Conservation (phyloP, 2,797 vertebrate species). For the Coracias cyanogaster region DNA sequence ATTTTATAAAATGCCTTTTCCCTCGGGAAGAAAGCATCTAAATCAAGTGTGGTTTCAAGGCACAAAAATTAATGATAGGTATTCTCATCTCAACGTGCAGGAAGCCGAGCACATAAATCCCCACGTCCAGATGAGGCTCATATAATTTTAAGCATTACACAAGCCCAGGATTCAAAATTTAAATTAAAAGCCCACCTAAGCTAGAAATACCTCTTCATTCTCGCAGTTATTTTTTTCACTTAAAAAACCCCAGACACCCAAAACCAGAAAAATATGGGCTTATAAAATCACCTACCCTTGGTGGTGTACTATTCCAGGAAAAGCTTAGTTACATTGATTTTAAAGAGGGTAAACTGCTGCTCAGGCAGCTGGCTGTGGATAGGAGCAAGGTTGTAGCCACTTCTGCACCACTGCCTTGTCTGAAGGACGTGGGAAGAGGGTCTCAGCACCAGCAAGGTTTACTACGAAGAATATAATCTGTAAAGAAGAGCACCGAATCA, state of each 20-base stretch:
- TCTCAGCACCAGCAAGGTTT: no score
- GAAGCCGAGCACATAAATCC: slow-evolving; percentile 9
- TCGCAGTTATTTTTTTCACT: background rate
- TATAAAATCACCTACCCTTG: background rate
- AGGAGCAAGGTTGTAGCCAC: background rate
- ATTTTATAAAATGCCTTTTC: slow-evolving; percentile 23
- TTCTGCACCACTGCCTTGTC: background rate
- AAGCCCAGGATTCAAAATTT: background rate
- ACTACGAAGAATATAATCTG: no score
- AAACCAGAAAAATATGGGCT: rapidly evolving
- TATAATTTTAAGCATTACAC: background rate
- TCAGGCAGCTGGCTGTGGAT: background rate
- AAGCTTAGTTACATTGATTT: background rate
- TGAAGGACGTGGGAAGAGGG: background rate
- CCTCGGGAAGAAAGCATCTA: slow-evolving; percentile 33
- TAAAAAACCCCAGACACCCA: background rate
- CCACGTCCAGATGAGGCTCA: background rate
- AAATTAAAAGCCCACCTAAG: background rate
- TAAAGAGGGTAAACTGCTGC: background rate
- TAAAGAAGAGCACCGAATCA: background rate
- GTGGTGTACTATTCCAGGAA: background rate
- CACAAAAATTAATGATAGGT: slow-evolving; percentile 35
- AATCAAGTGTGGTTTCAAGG: slow-evolving; percentile 11
- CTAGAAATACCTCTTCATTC: background rate
- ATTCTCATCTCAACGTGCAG: background rate